Evolutionary conservation across 2,797 vertebrate genomes (phyloP), one percentile per base, ranked within the genome.

Genomic region (Coregonus ussuriensis): DNA sequence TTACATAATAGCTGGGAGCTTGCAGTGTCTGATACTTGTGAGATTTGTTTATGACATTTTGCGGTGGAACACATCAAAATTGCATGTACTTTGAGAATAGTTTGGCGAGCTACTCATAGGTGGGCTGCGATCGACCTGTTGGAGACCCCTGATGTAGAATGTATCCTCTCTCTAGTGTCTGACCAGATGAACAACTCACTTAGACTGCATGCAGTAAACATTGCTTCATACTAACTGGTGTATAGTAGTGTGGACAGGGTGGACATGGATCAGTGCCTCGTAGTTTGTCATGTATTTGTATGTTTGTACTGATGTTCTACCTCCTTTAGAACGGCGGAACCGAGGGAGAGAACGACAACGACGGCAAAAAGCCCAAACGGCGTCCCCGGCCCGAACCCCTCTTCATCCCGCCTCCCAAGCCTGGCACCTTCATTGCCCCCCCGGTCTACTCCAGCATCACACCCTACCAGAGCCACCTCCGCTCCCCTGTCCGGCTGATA

Each of bases 331-430:
- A 93, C 16, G 94, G 94, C 1, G 89, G 88, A 33, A 35, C 87
- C 0, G 94, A 94, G 1, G 89, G 83, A 0, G 88, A 87, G 5
- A 88, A 86, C 25, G 94, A 95, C 1, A 90, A 92, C 0, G 93
- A 94, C 1, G 82, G 85, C 77, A 95, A 96, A 81, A 99, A 99
- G 90, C 94, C 93, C 78, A 99, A 97, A 82, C 96, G 98, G 7
- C 95, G 98, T 1, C 97, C 97, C 0, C 92, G 98, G 65, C 98
- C 98, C 0, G 97, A 99, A 84, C 98, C 98, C 0, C 95, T 99
- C 75, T 98, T 99, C 93, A 99, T 99, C 92, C 98, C 98, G 1
- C 97, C 97, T 3, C 98, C 98, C 1, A 99, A 99, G 86, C 94
- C 95, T 0, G 95, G 95, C 88, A 93, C 95, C 0, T 98, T 99